Base-by-base conservation (phyloP, 2,888 invertebrate genomes). In the Noctua comes region DNA sequence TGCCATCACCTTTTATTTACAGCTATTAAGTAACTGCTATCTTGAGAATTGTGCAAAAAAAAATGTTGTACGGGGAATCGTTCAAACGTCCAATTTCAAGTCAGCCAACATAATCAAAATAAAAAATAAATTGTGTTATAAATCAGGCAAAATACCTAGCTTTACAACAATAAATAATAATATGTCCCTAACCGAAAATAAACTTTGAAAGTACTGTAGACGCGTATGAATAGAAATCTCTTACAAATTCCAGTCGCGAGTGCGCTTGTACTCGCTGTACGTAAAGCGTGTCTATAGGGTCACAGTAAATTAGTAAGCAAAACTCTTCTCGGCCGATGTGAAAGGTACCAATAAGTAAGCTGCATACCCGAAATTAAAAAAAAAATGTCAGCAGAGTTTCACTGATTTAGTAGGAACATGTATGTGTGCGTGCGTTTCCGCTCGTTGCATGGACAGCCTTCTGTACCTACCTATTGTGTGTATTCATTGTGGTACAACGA, bases 401-500 rank as follows among this genome's bases (percentile, higher is more conserved):
- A 59, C 5, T 27, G 13, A 27, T n/a, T n/a, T 57, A 36, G 5
- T 36, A 5, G 36, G 5, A 36, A 5, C 36, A 36, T 36, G 13
- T 59, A 36, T 18, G 10, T 54, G 18, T 8, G 54, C 18, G 21
- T 64, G 31, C 6, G 3, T 46, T 68, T 16, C 40, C 10, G 24
- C 10, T 27, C 10, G 1, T 43, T 70, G 24, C 8, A 21, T 48
- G 13, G 24, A 7, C 18, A n/a, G 16, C 24, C 79, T 79, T 71
- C 79, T 79, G 64, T 31, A 16, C 16, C 18, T n/a, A 46, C 16
- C 13, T 31, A 21, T 54, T 71, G 1, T 48, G 24, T 79, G 46
- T 40, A n/a, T 27, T 46, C 88, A 88, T 77, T 80, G 85, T 83
- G 77, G 79, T 78, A 78, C 72, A 82, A 83, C 73, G 68, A 69